These are phyloP conservation scores for Euura lappo DNA, from an alignment of 1,140 invertebrate species.

Conservation along the genomic window DNA sequence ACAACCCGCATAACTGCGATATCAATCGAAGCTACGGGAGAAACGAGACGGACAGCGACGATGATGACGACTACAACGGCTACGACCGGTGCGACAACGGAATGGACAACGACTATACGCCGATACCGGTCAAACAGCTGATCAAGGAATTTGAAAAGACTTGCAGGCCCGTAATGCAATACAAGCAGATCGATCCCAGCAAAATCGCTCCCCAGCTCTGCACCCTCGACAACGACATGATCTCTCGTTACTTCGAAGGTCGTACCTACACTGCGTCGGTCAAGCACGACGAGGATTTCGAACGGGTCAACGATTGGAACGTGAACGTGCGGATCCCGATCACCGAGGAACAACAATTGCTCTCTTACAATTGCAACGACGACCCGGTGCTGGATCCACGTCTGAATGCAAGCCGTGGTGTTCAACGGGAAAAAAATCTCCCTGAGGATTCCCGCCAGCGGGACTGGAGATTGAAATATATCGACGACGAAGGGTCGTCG, in stretches of 20 bases:
- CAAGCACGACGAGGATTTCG: neutral
- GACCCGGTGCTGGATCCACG: neutral
- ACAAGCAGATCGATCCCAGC: slow-evolving; percentile 59
- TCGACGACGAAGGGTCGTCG: neutral
- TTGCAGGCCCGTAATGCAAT: slow-evolving; percentile 62
- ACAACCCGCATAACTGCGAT: slow-evolving; percentile 8
- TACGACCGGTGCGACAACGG: slow-evolving; percentile 19
- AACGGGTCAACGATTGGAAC: neutral
- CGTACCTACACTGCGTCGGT: slow-evolving; percentile 15
- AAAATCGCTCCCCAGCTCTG: slow-evolving; percentile 41
- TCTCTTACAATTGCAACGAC: neutral
- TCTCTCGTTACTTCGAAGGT: slow-evolving; percentile 53
- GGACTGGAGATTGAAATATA: slow-evolving; percentile 1
- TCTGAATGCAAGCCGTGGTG: neutral
- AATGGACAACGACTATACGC: slow-evolving; percentile 60
- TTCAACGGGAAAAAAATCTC: neutral
- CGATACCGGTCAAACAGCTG: slow-evolving; percentile 68
- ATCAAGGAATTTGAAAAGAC: slow-evolving; percentile 71
- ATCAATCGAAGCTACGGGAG: neutral
- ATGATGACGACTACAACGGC: slow-evolving; percentile 10
- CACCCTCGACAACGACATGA: slow-evolving; percentile 38
- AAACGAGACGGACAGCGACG: neutral
- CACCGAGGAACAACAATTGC: neutral
- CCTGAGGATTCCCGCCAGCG: neutral
- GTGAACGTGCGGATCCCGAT: neutral